Base-by-base conservation (phyloP, 1,140 invertebrate genomes). In the Pseudomyrmex dendroicus region DNA sequence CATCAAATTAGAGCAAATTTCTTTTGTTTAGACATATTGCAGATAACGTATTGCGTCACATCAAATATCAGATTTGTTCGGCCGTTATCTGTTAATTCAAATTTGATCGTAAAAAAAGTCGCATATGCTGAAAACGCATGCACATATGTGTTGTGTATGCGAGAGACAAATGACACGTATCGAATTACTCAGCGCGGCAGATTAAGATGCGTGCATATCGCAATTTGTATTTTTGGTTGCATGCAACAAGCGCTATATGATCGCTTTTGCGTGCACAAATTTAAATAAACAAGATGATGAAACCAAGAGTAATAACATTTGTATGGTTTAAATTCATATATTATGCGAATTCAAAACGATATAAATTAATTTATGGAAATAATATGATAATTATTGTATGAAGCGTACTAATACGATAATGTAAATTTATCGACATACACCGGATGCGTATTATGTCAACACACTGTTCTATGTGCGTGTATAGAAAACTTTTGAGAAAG, bases 241-340 rank as follows among this genome's bases (percentile, higher is more conserved):
- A 7, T 12, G 22, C 61, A 52, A 25, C 22, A n/a, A 25, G 62
- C 35, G 54, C 25, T 76, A 35, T 12, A 44, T 7, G 35, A 35
- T 35, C 35, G 12, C 35, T 50, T 10, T 78, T 77, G 17, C 46
- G 50, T 20, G 56, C 73, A 44, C 57, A 59, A 46, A 70, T 68
- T 78, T 57, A 57, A 78, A 70, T 57, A 70, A 78, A 78, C 64
- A 48, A 59, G 52, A 59, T 78, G 63, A 46, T 57, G 63, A 78
- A 70, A 57, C 15, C 63, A 0, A 20, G 15, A 12, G 52, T 17
- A 9, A 8, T 17, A 25, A 52, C 46, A 54, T 48, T 78, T 57
- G 13, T 22, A 57, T 12, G 64, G 57, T 57, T 78, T 25, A n/a
- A 57, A 57, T 57, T 78, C 48, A 46, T 25, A 78, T 35, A 35